These are phyloP conservation scores for Aphodius sticticus DNA, from an alignment of 2,888 invertebrate genomes.

Conservation along the genomic window DNA sequence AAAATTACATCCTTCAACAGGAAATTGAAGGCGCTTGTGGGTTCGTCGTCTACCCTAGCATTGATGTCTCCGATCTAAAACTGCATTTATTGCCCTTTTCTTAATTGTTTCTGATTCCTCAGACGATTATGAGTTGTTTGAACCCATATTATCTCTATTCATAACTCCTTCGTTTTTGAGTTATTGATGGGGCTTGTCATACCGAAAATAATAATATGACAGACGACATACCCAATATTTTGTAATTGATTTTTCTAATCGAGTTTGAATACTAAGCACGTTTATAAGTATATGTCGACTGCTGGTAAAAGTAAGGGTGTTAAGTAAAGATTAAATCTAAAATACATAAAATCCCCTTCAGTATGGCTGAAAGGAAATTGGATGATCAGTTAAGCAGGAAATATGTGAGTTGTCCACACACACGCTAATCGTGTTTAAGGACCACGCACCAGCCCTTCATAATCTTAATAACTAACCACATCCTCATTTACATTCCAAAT, in stretches of 20 bases:
- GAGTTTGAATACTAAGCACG: background rate
- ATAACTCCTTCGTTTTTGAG: no score
- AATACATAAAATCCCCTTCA: background rate
- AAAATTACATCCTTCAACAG: no score
- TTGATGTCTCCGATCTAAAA: no score
- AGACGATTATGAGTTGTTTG: no score
- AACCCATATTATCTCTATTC: no score
- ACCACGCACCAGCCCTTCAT: background rate
- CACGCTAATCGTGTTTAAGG: background rate
- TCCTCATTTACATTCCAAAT: background rate
- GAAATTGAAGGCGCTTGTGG: no score
- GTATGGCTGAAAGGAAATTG: background rate
- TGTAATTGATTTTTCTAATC: background rate
- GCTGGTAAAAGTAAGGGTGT: background rate
- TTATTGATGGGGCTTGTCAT: no score
- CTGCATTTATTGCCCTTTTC: no score
- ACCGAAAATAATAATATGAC: background rate
- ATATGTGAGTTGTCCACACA: background rate
- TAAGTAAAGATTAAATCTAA: background rate
- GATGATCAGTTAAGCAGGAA: background rate
- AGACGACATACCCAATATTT: background rate
- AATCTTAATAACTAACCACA: background rate
- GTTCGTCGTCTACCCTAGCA: no score
- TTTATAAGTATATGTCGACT: no score
- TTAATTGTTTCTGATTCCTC: no score